Evolutionary conservation across 2,888 invertebrate genomes (phyloP).

Genomic region (Eupithecia inturbata): DNA sequence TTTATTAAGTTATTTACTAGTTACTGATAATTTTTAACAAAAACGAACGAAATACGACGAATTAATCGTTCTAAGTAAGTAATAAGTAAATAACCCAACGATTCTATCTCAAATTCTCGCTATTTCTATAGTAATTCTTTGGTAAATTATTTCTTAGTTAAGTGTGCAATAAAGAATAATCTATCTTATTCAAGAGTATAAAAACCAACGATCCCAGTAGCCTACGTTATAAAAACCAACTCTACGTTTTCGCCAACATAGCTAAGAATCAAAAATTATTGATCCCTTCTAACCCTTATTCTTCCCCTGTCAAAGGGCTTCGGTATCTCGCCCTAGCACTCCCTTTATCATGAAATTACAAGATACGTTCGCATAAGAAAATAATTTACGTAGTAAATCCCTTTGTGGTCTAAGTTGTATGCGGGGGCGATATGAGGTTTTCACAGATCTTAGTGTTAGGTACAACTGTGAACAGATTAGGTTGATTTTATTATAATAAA

Average conservation of each 20-base stretch:
- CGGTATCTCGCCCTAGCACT: conserved; percentile 60
- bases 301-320: conserved; percentile 45
- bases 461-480: too few relatives aligned
- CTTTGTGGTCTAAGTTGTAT: conserved; percentile 41
- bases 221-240: not conserved
- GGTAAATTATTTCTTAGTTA: not conserved
- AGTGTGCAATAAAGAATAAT: not conserved
- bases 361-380: conserved; percentile 72
- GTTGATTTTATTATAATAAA: too few relatives aligned
- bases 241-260: not conserved
- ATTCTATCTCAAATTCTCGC: too few relatives aligned
- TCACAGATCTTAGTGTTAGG: not conserved
- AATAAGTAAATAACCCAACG: too few relatives aligned
- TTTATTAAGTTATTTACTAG: too few relatives aligned
- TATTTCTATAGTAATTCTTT: not conserved
- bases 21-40: too few relatives aligned
- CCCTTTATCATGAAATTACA: conserved; percentile 72
- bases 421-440: conserved; percentile 26
- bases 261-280: conserved; percentile 9
- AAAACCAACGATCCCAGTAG: not conserved
- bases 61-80: too few relatives aligned
- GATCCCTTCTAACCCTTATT: conserved; percentile 6
- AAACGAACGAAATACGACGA: too few relatives aligned
- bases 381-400: conserved; percentile 77
- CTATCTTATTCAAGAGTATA: not conserved